Conservation (phyloP, 1,140 invertebrate genomes). For the Mya arenaria region DNA sequence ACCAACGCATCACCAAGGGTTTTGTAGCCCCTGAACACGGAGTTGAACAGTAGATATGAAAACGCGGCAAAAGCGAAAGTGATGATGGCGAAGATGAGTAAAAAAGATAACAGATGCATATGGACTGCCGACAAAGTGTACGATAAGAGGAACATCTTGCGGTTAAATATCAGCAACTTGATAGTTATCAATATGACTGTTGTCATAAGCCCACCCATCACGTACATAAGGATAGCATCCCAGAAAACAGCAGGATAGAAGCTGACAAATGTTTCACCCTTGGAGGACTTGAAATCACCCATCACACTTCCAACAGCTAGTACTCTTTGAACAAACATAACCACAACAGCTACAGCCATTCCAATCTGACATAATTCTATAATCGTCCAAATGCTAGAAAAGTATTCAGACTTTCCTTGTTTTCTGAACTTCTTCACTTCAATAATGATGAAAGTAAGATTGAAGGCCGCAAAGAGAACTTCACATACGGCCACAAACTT, state of each 20-base stretch:
- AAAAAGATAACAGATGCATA: background rate
- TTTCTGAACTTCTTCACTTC: slow-evolving; percentile 44
- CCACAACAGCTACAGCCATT: slow-evolving; percentile 23
- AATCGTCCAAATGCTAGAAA: slow-evolving; percentile 43
- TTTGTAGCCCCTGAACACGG: no score
- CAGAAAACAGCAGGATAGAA: slow-evolving; percentile 47
- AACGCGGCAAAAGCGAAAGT: slow-evolving; percentile 41
- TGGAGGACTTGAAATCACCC: slow-evolving; percentile 8
- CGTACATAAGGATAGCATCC: slow-evolving; percentile 44
- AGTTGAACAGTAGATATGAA: slow-evolving; percentile 31
- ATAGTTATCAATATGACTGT: slow-evolving; percentile 42
- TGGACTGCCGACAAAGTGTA: background rate
- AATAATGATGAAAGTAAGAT: slow-evolving; percentile 22
- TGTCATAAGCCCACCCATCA: slow-evolving; percentile 12
- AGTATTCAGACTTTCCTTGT: slow-evolving; percentile 30
- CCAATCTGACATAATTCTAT: slow-evolving; percentile 37
- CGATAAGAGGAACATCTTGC: background rate
- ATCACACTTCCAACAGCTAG: slow-evolving; percentile 12
- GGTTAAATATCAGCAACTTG: slow-evolving; percentile 49
- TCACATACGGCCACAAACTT: slow-evolving; percentile 41
- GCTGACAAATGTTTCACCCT: slow-evolving; percentile 38
- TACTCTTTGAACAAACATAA: slow-evolving; percentile 45
- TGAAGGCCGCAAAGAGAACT: slow-evolving; percentile 39
- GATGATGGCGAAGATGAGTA: slow-evolving; percentile 4
- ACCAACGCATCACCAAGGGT: no score